Evolutionary conservation across 2,888 invertebrate species (phyloP).

Genomic region (Temnothorax rugatulus): DNA sequence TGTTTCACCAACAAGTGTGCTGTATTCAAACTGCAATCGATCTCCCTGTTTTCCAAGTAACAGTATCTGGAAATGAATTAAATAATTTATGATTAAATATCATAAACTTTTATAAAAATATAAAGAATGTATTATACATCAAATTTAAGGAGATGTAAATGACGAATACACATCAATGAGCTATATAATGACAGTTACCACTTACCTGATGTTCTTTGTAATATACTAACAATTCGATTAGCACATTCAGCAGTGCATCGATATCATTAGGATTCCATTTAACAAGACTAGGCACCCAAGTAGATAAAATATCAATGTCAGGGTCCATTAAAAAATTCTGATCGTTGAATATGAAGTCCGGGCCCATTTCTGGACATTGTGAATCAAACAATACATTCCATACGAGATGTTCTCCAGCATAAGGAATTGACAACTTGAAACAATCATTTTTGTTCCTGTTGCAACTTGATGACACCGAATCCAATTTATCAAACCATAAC

Average conservation of each 20-base stretch:
- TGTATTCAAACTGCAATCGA: slow-evolving; percentile 89
- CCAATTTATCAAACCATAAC: slow-evolving; percentile 67
- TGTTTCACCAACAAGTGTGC: slow-evolving; percentile 88
- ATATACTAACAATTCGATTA: slow-evolving; percentile 88
- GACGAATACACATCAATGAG: slow-evolving; percentile 8
- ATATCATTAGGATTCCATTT: slow-evolving; percentile 90
- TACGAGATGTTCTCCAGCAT: slow-evolving; percentile 89
- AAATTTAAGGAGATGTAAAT: not conserved
- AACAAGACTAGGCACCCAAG: slow-evolving; percentile 88
- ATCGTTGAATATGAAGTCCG: slow-evolving; percentile 92
- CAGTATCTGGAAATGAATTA: slow-evolving; percentile 59
- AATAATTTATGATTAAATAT: not conserved
- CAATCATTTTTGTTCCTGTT: slow-evolving; percentile 86
- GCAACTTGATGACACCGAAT: slow-evolving; percentile 72
- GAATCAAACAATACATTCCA: slow-evolving; percentile 92
- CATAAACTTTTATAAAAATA: not conserved
- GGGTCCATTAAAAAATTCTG: slow-evolving; percentile 89
- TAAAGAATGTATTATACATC: not conserved
- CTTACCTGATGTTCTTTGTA: slow-evolving; percentile 90
- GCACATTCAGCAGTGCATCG: slow-evolving; percentile 88
- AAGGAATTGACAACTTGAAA: slow-evolving; percentile 90
- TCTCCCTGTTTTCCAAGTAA: slow-evolving; percentile 84
- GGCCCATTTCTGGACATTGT: slow-evolving; percentile 89
- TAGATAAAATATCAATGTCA: slow-evolving; percentile 87
- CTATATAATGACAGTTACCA: slow-evolving; percentile 8